These are phyloP conservation scores for Apostichopus californicus DNA, from an alignment of 35 echinoderm and acorn worm genomes.

Conservation along the genomic window DNA sequence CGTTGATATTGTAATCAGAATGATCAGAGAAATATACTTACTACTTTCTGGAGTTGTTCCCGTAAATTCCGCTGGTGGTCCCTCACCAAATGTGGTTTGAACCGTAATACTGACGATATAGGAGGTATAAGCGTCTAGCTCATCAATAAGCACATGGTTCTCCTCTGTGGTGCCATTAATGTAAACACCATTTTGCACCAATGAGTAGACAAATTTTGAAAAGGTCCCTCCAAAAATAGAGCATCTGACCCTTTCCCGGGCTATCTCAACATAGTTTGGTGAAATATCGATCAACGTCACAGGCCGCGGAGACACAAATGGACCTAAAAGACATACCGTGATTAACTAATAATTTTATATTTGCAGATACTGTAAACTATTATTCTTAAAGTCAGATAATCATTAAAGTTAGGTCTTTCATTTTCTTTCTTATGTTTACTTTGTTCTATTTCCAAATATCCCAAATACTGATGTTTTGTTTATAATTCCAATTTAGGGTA, in stretches of 20 bases:
- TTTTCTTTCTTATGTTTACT: too few species aligned
- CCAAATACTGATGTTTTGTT: too few species aligned
- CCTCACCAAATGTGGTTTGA: background rate
- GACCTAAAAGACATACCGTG: background rate
- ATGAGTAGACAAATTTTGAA: background rate
- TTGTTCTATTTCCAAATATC: too few species aligned
- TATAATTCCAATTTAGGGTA: too few species aligned
- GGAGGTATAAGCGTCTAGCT: background rate
- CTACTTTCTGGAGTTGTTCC: background rate
- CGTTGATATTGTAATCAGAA: too few species aligned
- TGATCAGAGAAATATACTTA: background rate
- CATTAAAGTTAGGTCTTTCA: too few species aligned
- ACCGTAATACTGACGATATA: background rate
- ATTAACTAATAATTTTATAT: too few species aligned
- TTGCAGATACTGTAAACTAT: too few species aligned
- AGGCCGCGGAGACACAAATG: background rate
- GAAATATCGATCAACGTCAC: background rate
- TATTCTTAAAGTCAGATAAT: too few species aligned
- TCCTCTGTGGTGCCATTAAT: background rate
- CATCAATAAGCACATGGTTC: background rate
- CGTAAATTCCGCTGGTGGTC: background rate
- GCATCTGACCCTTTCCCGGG: background rate
- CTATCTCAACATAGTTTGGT: background rate
- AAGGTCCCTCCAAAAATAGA: background rate
- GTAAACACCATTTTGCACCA: background rate